A percentile compares a stretch with the other conserved stretches of the same genome.
phyloP scores from a whole-genome alignment of 1,140 invertebrate genomes.

The Planococcus citri region DNA sequence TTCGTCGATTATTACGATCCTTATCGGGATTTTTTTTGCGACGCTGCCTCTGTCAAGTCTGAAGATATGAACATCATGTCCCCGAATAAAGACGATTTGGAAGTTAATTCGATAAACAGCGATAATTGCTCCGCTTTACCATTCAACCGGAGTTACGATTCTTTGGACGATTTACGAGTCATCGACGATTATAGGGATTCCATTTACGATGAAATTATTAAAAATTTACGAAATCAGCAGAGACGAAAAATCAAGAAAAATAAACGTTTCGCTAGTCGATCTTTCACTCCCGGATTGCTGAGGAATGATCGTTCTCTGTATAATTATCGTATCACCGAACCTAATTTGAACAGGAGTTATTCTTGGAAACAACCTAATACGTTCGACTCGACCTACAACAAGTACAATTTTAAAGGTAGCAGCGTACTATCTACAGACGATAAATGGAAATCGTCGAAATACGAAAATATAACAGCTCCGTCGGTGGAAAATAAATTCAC shows the following conservation, averaged over 20 bases:
- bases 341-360: neutral
- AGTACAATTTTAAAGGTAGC: no score
- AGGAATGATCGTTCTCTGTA: neutral
- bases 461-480: neutral
- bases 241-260: neutral
- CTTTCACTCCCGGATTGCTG: neutral
- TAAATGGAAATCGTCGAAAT: neutral
- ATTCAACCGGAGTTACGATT: neutral
- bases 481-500: neutral
- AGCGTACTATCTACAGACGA: no score
- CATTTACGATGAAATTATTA: conserved; percentile 7
- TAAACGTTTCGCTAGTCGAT: neutral
- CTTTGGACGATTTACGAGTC: neutral
- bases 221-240: neutral
- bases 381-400: neutral
- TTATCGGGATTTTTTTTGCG: conserved; percentile 9
- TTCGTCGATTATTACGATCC: conserved; percentile 12
- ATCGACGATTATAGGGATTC: neutral
- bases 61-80: neutral
- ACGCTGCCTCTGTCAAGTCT: neutral
- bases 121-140: neutral
- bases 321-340: neutral
- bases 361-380: neutral
- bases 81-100: neutral
- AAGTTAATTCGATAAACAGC: neutral